Base-by-base conservation (phyloP, 2,113 vertebrate species). In the Nothoprocta perdicaria region DNA sequence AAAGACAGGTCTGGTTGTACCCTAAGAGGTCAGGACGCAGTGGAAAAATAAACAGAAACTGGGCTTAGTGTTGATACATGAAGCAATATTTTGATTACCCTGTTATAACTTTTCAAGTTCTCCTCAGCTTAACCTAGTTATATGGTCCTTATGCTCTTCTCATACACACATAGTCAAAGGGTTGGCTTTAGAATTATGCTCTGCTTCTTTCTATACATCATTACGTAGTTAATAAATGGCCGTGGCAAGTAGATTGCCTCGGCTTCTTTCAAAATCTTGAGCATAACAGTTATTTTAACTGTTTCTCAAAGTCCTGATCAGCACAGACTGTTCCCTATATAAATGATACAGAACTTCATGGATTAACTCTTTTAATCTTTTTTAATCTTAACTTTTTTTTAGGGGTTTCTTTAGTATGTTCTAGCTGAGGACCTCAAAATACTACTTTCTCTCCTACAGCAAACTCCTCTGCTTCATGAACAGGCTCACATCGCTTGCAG, bases 41-140 rank as follows among this genome's bases (percentile, higher is more conserved):
- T 61, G 73, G 68, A 80, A 92, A 92, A 86, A 89, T 72, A 89
- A 78, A 86, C 67, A 65, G 68, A 82, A 78, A 62, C 78, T 43
- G 55, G 52, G 58, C 78, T 83, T 89, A 92, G 50, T 62, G 35
- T 52, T 75, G 74, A 80, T 72, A 71, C 8, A 35, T 62, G 73
- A 80, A 87, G 12, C 29, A 62, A 89, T 55, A 50, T 45, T 83
- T 62, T 71, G 33, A 66, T 72, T 45, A 50, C 24, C 50, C 33
- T 48, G 57, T 75, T 86, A 75, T 50, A 86, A 60, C 63, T 75
- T 86, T 76, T 61, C 73, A 66, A 55, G 38, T 61, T 80, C 40
- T 85, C 48, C 53, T 31, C 15, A 92, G 8, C 29, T 83, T 75
- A 66, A 22, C 57, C 45, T 33, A 40, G 57, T 12, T 33, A 72